Evolutionary conservation across 2,797 vertebrate genomes (phyloP), one percentile per base, ranked within the genome.

Genomic region (Macropodus opercularis): DNA sequence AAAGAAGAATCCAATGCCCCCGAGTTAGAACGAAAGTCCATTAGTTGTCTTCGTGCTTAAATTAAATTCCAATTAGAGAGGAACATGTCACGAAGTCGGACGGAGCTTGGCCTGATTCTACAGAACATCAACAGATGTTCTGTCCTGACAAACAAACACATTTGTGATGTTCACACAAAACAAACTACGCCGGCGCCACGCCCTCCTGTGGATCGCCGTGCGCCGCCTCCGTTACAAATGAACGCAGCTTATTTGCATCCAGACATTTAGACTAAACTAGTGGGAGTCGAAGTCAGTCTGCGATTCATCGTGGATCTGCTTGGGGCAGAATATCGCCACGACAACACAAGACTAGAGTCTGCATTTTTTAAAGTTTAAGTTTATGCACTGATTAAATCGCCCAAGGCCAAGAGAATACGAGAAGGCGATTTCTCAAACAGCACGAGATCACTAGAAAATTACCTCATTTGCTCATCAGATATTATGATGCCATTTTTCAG

Each of bases 311-410:
- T 65, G 27, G 26, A 67, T 48, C 18, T 40, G 68, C 72, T 67
- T 10, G 48, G 62, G 56, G 82, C 57, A 1, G 26, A 12, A 49
- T 39, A 66, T 63, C 58, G 40, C 23, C 49, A 46, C 51, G 75
- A 72, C 69, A 69, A 69, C 57, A 72, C n/a, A 44, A 70, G 69
- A 80, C 79, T 77, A 76, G 29, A 69, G 50, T 54, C 31, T 59
- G 36, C 19, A 12, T 4, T 7, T 40, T n/a, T 38, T 34, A 54
- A 26, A 58, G 60, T 54, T 66, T 12, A 53, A 41, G 32, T 79
- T 75, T 65, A 69, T 26, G 68, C 34, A 44, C 29, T 44, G 72
- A 83, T 75, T 61, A 60, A 41, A 34, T 11, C 2, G 29, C 78
- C 44, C 17, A 1, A 57, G 69, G 73, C 61, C 32, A 40, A 4